Percentiles rank a stretch among this genome's conserved stretches.
Conservation (phyloP, 92 coral and sea anemone species). For the Porites divaricata region DNA sequence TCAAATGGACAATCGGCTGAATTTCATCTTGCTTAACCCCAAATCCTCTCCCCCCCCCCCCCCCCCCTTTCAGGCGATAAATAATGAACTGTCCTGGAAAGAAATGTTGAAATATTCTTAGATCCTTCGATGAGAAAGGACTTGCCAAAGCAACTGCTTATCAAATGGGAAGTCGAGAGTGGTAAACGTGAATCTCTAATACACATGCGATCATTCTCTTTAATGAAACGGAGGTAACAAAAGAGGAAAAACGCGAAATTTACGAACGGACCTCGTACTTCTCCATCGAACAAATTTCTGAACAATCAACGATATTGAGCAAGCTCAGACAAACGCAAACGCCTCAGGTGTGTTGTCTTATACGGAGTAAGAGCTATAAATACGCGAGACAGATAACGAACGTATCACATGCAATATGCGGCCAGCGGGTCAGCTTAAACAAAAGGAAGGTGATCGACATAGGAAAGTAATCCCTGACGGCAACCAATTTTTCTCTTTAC, state of each 20-base stretch:
- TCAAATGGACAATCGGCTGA: no score
- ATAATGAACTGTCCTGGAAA: no score
- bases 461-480: neutral
- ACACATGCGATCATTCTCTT: neutral
- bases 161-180: no score
- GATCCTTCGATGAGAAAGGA: no score
- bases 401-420: neutral
- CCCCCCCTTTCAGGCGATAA: no score
- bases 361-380: slow-evolving; percentile 47
- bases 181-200: no score
- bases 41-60: no score
- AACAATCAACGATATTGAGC: slow-evolving; percentile 80
- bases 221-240: slow-evolving; percentile 8
- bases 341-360: slow-evolving; percentile 48
- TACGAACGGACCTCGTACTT: slow-evolving; percentile 61
- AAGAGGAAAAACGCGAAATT: slow-evolving; percentile 40
- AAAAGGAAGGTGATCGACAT: no score
- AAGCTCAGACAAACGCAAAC: slow-evolving; percentile 74
- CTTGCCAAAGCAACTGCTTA: no score
- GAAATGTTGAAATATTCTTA: no score
- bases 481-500: no score
- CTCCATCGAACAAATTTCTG: slow-evolving; percentile 83
- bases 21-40: no score
- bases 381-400: slow-evolving; percentile 38
- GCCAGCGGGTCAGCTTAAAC: neutral